phyloP scores from a whole-genome alignment of 2,113 vertebrate species.

The Picathartes gymnocephalus region DNA sequence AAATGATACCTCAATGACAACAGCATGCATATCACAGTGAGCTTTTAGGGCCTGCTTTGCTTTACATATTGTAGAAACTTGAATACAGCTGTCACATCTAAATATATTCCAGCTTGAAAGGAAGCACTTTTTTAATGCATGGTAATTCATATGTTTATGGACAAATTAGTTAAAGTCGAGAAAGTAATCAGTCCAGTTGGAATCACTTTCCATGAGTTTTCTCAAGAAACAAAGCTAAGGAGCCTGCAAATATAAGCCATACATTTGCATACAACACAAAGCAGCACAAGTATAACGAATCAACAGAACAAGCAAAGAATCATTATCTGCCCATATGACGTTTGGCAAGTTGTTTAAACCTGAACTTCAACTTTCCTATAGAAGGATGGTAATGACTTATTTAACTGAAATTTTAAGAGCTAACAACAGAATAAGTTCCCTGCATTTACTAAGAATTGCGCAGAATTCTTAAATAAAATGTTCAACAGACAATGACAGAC shows the following conservation, averaged over 20 bases:
- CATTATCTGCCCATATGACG: background rate
- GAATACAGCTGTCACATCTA: background rate
- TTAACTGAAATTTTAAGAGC: background rate
- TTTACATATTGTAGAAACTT: background rate
- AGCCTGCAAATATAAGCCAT: background rate
- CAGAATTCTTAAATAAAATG: background rate
- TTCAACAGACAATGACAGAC: background rate
- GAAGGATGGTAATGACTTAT: background rate
- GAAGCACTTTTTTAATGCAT: background rate
- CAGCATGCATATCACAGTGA: background rate
- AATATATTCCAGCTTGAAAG: background rate
- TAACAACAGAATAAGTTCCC: background rate
- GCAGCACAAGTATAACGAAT: background rate
- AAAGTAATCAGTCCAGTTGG: background rate
- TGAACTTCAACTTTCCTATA: background rate
- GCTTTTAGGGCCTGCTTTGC: background rate
- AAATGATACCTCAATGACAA: background rate
- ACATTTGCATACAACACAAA: background rate
- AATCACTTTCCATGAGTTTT: background rate
- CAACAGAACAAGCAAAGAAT: background rate
- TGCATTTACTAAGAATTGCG: background rate
- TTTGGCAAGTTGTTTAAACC: background rate
- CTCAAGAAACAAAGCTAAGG: background rate
- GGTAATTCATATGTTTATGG: background rate
- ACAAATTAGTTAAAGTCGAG: background rate